A percentile compares a stretch with the other conserved stretches of the same genome.
Evolutionary conservation across 2,888 invertebrate species (phyloP).

Genomic region (Tolmerus cingulatus): DNA sequence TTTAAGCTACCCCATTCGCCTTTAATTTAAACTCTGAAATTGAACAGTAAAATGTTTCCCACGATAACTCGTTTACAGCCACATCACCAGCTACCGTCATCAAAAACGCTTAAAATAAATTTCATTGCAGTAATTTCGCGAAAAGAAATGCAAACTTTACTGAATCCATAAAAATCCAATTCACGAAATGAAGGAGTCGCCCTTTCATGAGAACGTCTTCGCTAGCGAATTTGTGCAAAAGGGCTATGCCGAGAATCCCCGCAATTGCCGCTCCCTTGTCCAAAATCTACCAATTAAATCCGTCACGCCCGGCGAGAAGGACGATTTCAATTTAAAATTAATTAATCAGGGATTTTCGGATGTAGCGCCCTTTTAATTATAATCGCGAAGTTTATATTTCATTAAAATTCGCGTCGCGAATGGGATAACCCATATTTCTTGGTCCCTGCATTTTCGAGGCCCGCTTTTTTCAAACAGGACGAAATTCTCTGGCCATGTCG

Average conservation of each 20-base stretch:
- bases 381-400: slow-evolving; percentile 27
- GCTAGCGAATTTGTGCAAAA: background rate
- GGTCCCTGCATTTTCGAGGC: background rate
- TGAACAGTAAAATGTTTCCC: background rate
- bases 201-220: background rate
- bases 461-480: background rate
- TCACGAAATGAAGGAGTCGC: background rate
- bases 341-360: slow-evolving; percentile 35
- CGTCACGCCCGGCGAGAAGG: background rate
- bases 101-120: background rate
- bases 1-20: background rate
- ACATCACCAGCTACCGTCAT: background rate
- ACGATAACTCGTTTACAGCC: background rate
- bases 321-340: slow-evolving; percentile 34
- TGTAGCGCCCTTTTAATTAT: slow-evolving; percentile 34
- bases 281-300: slow-evolving; percentile 2
- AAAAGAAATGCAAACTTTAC: background rate
- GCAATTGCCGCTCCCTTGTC: background rate
- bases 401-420: background rate
- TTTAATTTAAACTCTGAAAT: background rate
- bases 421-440: background rate
- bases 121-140: background rate
- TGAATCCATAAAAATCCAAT: background rate
- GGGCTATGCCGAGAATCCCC: background rate
- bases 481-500: background rate